phyloP scores from a whole-genome alignment of 2,888 invertebrate species.

The Pterostichus niger region DNA sequence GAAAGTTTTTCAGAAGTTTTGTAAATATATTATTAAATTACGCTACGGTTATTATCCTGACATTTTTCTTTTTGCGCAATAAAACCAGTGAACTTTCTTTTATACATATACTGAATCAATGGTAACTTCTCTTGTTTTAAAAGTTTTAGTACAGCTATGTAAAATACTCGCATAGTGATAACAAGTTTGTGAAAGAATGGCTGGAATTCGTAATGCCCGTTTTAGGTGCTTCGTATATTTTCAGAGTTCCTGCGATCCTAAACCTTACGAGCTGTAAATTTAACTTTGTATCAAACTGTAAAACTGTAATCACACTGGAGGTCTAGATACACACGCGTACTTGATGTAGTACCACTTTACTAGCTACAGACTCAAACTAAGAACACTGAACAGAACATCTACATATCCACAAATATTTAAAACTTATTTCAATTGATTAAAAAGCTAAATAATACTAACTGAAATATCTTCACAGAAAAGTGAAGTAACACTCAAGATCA shows the following conservation, averaged over 20 bases:
- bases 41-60: slow-evolving; percentile 38
- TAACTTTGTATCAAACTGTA: slow-evolving; percentile 46
- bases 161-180: slow-evolving; percentile 56
- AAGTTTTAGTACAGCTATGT: slow-evolving; percentile 54
- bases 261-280: slow-evolving; percentile 48
- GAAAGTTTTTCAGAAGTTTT: slow-evolving; percentile 32
- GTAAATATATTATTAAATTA: slow-evolving; percentile 43
- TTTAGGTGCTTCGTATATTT: slow-evolving; percentile 56
- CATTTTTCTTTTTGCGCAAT: slow-evolving; percentile 43
- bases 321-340: too few relatives aligned
- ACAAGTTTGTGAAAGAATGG: slow-evolving; percentile 58
- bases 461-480: too few relatives aligned
- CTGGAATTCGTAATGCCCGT: slow-evolving; percentile 50
- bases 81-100: slow-evolving; percentile 43
- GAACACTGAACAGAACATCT: too few relatives aligned
- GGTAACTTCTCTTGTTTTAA: slow-evolving; percentile 42
- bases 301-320: neutral
- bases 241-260: slow-evolving; percentile 26
- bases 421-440: too few relatives aligned
- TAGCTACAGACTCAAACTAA: too few relatives aligned
- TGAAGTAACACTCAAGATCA: too few relatives aligned
- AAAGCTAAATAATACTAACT: too few relatives aligned
- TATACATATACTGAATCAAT: slow-evolving; percentile 50
- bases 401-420: too few relatives aligned
- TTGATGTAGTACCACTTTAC: too few relatives aligned